Conservation (phyloP, 2,888 invertebrate genomes). For the Dorcus hopei region DNA sequence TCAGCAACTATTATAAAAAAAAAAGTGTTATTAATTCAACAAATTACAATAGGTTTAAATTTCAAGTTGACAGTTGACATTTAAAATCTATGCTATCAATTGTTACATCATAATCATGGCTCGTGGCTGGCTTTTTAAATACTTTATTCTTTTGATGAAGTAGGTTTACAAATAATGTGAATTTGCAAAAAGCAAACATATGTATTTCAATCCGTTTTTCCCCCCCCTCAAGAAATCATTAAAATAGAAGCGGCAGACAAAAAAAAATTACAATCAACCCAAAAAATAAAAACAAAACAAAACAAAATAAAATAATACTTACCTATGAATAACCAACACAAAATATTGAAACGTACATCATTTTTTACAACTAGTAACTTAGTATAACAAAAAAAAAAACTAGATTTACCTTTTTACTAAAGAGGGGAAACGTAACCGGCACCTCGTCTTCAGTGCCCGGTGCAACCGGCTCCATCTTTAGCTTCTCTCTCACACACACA, state of each 20-base stretch:
- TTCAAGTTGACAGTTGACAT: too few relatives aligned
- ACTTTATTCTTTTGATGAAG: too few relatives aligned
- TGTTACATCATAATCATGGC: too few relatives aligned
- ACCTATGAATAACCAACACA: conserved; percentile 9
- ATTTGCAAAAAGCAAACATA: too few relatives aligned
- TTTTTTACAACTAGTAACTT: background rate
- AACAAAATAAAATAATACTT: conserved; percentile 16
- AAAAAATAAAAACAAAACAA: conserved; percentile 1
- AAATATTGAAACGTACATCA: background rate
- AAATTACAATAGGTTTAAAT: too few relatives aligned
- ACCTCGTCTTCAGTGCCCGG: conserved; percentile 32
- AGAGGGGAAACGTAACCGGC: conserved; percentile 16
- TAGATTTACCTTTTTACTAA: conserved; percentile 30
- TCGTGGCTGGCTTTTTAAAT: too few relatives aligned
- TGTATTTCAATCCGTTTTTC: too few relatives aligned
- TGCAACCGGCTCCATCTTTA: conserved; percentile 29
- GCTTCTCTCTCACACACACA: conserved; percentile 10
- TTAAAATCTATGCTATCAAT: too few relatives aligned
- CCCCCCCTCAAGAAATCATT: background rate
- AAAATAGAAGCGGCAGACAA: background rate
- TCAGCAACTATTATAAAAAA: too few relatives aligned
- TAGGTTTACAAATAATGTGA: too few relatives aligned
- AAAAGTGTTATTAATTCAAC: too few relatives aligned
- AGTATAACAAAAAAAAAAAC: conserved; percentile 1
- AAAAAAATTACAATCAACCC: background rate